phyloP scores from a whole-genome alignment of 2,888 invertebrate genomes.

The Lithodes maja region DNA sequence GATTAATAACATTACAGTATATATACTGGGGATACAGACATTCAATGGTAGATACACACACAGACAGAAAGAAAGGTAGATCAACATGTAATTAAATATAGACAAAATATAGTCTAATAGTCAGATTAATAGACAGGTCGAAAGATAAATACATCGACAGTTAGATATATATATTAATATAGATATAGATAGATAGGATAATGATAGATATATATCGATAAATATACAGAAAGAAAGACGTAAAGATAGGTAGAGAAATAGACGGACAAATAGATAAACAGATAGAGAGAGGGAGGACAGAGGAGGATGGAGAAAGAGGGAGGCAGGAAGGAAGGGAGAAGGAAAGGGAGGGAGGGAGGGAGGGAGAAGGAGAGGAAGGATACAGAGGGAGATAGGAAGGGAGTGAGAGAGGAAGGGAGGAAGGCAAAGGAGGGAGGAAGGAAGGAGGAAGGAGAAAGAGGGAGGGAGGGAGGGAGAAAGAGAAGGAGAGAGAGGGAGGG shows the following conservation, averaged over 20 bases:
- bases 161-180: not conserved
- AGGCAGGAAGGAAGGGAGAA: not conserved
- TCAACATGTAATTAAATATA: too few relatives aligned
- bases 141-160: not conserved
- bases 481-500: not conserved
- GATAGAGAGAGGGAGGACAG: not conserved
- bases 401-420: not conserved
- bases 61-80: too few relatives aligned
- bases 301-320: not conserved
- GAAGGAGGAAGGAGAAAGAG: not conserved
- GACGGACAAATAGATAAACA: not conserved
- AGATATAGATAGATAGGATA: not conserved
- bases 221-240: not conserved
- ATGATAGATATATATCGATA: not conserved
- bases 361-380: not conserved
- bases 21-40: too few relatives aligned
- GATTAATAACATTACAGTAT: too few relatives aligned
- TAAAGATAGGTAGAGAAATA: not conserved
- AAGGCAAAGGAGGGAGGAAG: not conserved
- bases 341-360: not conserved
- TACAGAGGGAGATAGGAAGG: not conserved
- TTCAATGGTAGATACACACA: too few relatives aligned
- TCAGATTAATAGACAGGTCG: too few relatives aligned
- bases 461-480: not conserved
- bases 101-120: too few relatives aligned